phyloP scores from a whole-genome alignment of 2,797 vertebrate species.

The Scyliorhinus canicula region DNA sequence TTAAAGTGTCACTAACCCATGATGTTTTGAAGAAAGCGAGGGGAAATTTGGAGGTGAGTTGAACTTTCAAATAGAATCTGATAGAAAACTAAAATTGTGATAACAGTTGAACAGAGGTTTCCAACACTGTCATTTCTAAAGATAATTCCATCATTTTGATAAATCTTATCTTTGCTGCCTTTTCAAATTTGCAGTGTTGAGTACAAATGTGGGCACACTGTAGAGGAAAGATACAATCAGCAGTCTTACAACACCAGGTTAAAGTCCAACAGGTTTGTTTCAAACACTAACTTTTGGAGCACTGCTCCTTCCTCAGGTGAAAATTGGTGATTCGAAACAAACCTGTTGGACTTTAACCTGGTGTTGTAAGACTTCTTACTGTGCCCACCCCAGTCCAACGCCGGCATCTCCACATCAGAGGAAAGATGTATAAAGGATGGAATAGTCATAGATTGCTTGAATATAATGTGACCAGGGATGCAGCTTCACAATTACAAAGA shows the following conservation, averaged over 20 bases:
- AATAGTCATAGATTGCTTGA: not conserved
- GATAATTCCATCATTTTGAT: not conserved
- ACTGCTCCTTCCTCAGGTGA: no score
- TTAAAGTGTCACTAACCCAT: slow-evolving; percentile 76
- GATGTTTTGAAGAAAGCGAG: slow-evolving; percentile 84
- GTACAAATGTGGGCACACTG: not conserved
- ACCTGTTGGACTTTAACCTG: no score
- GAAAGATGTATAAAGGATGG: not conserved
- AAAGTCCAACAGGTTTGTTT: no score
- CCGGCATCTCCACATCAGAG: no score
- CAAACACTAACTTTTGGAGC: no score
- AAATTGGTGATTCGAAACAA: no score
- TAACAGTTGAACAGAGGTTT: no score
- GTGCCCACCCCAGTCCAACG: no score
- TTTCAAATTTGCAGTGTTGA: not conserved
- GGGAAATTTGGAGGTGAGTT: slow-evolving; percentile 84
- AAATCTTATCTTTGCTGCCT: not conserved
- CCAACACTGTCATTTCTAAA: not conserved
- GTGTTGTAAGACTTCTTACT: no score
- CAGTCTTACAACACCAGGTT: no score
- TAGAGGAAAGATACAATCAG: no score
- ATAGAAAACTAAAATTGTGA: not conserved
- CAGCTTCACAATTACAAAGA: not conserved
- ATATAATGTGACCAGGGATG: not conserved
- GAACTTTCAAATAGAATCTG: not conserved